phyloP scores from a whole-genome alignment of 2,888 invertebrate species.

The Melieria picta region DNA sequence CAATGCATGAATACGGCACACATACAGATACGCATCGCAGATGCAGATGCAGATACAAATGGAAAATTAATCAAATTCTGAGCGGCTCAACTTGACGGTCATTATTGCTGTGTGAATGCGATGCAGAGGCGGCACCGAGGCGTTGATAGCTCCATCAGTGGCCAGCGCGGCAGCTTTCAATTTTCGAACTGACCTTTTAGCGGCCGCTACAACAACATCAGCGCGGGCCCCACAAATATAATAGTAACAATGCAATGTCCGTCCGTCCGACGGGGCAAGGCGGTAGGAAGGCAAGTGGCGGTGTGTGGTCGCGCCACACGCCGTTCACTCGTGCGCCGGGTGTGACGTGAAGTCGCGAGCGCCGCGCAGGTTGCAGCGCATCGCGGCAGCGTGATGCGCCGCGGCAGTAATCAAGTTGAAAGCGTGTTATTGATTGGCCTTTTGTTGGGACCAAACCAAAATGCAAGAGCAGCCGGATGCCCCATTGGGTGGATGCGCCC shows the following conservation, averaged over 20 bases:
- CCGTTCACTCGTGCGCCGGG: too few relatives aligned
- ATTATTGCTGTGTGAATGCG: too few relatives aligned
- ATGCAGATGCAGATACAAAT: conserved; percentile 26
- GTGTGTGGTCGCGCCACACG: too few relatives aligned
- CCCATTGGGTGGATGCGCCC: neutral
- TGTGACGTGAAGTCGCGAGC: too few relatives aligned
- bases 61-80: conserved; percentile 29
- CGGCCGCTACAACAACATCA: too few relatives aligned
- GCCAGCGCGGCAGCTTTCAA: neutral
- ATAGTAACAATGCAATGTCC: too few relatives aligned
- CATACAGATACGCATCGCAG: neutral
- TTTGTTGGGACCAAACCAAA: neutral
- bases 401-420: conserved; percentile 19
- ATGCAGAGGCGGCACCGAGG: neutral
- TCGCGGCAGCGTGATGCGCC: too few relatives aligned
- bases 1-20: too few relatives aligned
- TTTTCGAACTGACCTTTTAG: neutral
- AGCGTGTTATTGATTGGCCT: conserved; percentile 24
- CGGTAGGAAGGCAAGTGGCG: neutral
- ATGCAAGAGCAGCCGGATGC: neutral
- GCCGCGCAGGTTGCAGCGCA: too few relatives aligned
- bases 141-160: neutral
- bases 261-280: conserved; percentile 2
- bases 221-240: too few relatives aligned
- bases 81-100: too few relatives aligned